phyloP scores from a whole-genome alignment of 2,797 vertebrate species.

The Thripadectes ignobilis region DNA sequence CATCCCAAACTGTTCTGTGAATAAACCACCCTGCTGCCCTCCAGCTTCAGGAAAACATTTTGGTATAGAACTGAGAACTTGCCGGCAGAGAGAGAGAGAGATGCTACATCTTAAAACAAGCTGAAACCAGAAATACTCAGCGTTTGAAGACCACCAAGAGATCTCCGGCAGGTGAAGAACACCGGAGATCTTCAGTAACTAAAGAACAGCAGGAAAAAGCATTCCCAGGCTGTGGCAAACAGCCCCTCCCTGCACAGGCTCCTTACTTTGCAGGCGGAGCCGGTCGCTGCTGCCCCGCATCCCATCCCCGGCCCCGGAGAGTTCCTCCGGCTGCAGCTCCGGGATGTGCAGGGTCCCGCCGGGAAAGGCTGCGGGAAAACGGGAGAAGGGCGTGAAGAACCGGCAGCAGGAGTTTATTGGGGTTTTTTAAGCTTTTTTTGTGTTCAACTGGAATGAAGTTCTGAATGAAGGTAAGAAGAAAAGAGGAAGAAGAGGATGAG shows the following conservation, averaged over 20 bases:
- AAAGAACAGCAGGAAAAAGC: neutral
- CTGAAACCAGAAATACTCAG: neutral
- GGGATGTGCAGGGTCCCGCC: constrained; percentile 8
- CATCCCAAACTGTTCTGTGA: neutral
- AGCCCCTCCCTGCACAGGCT: fast-evolving
- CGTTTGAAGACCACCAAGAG: neutral
- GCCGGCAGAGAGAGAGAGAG: neutral
- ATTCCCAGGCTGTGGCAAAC: neutral
- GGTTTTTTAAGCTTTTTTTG: too few species aligned
- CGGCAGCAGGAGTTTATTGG: fast-evolving
- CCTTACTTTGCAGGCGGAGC: constrained; percentile 63
- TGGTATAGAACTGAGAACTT: too few species aligned
- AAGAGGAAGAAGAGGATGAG: fast-evolving
- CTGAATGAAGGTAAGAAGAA: fast-evolving
- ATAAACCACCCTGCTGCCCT: neutral
- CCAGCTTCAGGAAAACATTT: fast-evolving
- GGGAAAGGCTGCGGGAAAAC: neutral
- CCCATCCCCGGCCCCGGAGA: constrained; percentile 83
- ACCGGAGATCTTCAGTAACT: fast-evolving
- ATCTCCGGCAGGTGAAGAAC: neutral
- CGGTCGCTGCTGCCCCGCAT: constrained; percentile 56
- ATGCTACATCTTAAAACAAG: neutral
- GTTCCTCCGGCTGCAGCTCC: neutral
- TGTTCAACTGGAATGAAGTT: fast-evolving
- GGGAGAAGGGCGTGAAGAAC: neutral